A percentile compares a stretch with the other conserved stretches of the same genome.
phyloP scores from a whole-genome alignment of 2,113 vertebrate genomes.

The Dascyllus trimaculatus region DNA sequence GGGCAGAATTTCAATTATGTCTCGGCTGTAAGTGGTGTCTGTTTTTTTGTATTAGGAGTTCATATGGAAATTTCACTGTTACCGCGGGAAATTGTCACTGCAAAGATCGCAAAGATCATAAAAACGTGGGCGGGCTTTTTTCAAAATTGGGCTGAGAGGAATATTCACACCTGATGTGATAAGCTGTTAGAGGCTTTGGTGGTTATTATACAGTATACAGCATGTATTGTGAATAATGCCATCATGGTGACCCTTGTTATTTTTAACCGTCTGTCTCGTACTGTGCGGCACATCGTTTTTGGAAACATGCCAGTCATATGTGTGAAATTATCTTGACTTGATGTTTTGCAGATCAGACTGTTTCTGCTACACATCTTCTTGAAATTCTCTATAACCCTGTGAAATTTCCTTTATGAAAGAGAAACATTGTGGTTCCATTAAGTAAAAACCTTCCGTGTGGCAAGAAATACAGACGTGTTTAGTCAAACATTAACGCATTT shows the following conservation, averaged over 20 bases:
- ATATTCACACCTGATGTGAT: constrained; percentile 39
- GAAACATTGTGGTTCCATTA: not conserved
- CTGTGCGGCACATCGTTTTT: constrained; percentile 5
- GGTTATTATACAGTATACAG: constrained; percentile 9
- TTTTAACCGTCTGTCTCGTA: constrained; percentile 29
- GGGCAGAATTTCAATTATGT: constrained; percentile 54
- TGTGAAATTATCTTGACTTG: constrained; percentile 21
- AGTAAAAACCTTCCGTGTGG: not conserved
- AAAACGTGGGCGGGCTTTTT: constrained; percentile 46
- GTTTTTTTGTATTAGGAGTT: constrained; percentile 41
- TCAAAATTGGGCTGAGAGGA: constrained; percentile 39
- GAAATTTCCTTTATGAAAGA: not conserved
- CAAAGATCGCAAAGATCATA: constrained; percentile 49
- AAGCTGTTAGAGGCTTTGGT: constrained; percentile 19
- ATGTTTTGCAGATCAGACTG: not conserved
- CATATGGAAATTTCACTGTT: constrained; percentile 50
- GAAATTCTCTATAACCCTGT: constrained; percentile 4
- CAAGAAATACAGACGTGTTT: not conserved
- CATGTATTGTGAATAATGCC: constrained; percentile 29
- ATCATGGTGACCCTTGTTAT: constrained; percentile 26
- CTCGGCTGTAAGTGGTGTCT: constrained; percentile 37
- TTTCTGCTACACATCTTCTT: not conserved
- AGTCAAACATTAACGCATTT: constrained; percentile 8
- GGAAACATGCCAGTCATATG: constrained; percentile 8
- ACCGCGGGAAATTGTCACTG: constrained; percentile 18